These are phyloP conservation scores for Lissonota sp. DNA, from an alignment of 2,888 invertebrate species.

Conservation along the genomic window DNA sequence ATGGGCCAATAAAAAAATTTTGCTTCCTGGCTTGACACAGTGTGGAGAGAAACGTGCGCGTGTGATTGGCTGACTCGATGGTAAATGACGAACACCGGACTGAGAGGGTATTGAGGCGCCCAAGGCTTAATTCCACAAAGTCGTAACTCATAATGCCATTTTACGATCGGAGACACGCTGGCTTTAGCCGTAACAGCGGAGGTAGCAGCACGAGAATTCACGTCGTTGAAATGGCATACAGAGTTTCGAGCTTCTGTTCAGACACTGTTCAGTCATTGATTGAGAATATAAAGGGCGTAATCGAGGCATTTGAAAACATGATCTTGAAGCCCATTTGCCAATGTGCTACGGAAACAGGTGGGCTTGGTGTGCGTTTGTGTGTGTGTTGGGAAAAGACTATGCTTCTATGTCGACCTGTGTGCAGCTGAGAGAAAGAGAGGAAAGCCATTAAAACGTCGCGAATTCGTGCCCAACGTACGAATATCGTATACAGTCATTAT, in stretches of 20 bases:
- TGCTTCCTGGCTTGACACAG: slow-evolving; percentile 22
- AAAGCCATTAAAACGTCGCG: slow-evolving; percentile 49
- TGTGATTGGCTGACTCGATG: background rate
- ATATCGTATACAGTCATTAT: slow-evolving; percentile 49
- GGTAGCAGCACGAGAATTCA: slow-evolving; percentile 1
- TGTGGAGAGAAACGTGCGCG: slow-evolving; percentile 10
- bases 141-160: slow-evolving; percentile 78
- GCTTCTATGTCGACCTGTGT: too few relatives aligned
- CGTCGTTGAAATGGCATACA: slow-evolving; percentile 1
- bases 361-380: too few relatives aligned
- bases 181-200: slow-evolving; percentile 13
- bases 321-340: too few relatives aligned
- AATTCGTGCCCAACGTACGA: slow-evolving; percentile 57
- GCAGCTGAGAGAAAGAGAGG: background rate
- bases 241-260: slow-evolving; percentile 8
- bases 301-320: too few relatives aligned
- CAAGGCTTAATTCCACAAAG: slow-evolving; percentile 73
- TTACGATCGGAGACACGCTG: slow-evolving; percentile 71
- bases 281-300: too few relatives aligned
- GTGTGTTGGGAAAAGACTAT: too few relatives aligned
- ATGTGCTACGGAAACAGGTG: too few relatives aligned
- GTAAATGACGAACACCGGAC: background rate
- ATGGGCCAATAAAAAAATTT: background rate
- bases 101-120: background rate
- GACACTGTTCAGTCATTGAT: background rate